Base-by-base conservation (phyloP, 2,888 invertebrate species). In the Agriotes lineatus region DNA sequence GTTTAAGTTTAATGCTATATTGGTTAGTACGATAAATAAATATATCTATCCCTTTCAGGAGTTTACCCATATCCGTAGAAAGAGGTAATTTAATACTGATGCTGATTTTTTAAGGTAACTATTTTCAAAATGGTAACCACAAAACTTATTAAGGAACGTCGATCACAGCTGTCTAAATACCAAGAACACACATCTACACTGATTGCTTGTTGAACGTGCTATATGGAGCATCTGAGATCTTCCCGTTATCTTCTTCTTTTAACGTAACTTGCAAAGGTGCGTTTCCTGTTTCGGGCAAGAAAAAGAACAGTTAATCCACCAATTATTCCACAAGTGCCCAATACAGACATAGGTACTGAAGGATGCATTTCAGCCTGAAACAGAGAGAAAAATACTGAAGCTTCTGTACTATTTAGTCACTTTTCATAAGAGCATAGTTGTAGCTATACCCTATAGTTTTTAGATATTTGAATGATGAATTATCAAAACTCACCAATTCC, bases 271-370 rank as follows among this genome's bases (percentile, higher is more conserved):
- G 85, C 7, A 90, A 79, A 0, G 86, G 86, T 57, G 82, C 83
- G 61, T 86, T 86, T n/a, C 89, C 88, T 1, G 93, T 93, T 84
- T 95, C 95, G 0, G 94, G 94, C 56, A 95, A 85, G 66, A 93
- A n/a, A 86, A 20, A 94, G 86, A 0, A 93, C 90, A 44, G 91
- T 88, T 30, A 89, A 83, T 1, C 94, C 94, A 1, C 93, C 93
- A 12, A 92, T 81, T 9, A 91, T 85, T 22, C 93, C 91, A 75
- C 90, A 87, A 6, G 87, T 87, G 1, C 93, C 93, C 54, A 94
- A 86, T 1, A 93, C 87, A 37, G 89, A 85, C 90, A 93, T 90
- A 7, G 94, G 90, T 57, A 93, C 84, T 74, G 90, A 89, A n/a
- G 85, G 85, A 80, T 91, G 90, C 69, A 92, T 83, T 72, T 84